These are phyloP conservation scores for Galerucella pusilla DNA, from an alignment of 2,888 invertebrate genomes.

Conservation along the genomic window DNA sequence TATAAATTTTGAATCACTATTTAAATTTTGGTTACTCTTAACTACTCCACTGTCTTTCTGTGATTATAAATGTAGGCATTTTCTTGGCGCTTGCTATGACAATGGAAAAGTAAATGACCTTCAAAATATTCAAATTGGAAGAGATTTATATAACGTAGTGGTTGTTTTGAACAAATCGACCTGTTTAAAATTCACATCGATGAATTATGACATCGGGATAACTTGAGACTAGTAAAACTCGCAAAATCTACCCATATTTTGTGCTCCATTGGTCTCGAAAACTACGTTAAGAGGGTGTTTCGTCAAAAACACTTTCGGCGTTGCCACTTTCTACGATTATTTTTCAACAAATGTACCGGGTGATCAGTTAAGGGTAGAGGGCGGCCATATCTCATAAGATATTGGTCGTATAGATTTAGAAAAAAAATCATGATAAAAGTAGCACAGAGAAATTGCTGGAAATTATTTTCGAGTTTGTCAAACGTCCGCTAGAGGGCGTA, in stretches of 20 bases:
- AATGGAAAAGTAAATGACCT: slow-evolving; percentile 30
- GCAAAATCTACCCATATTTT: slow-evolving; percentile 61
- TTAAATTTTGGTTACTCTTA: not conserved
- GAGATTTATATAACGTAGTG: slow-evolving; percentile 34
- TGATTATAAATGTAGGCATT: not conserved
- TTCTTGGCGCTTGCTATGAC: slow-evolving; percentile 13
- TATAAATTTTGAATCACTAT: not conserved
- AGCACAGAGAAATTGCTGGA: no score
- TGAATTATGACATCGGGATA: slow-evolving; percentile 49
- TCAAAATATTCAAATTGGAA: slow-evolving; percentile 39
- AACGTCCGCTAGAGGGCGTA: no score
- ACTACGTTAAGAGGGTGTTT: slow-evolving; percentile 59
- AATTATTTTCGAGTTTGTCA: no score
- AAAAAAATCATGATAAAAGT: no score
- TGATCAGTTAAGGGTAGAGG: no score
- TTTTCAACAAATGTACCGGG: not conserved
- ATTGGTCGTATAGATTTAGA: no score
- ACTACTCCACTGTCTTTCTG: slow-evolving; percentile 10
- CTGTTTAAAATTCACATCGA: slow-evolving; percentile 46
- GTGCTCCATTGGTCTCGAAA: slow-evolving; percentile 63
- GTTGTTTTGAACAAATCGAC: slow-evolving; percentile 43
- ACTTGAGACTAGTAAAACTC: slow-evolving; percentile 54
- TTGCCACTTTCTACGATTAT: slow-evolving; percentile 17
- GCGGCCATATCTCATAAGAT: no score
- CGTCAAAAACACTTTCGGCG: slow-evolving; percentile 42